A percentile compares a stretch with the other conserved stretches of the same genome.
Evolutionary conservation across 2,797 vertebrate genomes (phyloP).

Genomic region (Poecilia picta): DNA sequence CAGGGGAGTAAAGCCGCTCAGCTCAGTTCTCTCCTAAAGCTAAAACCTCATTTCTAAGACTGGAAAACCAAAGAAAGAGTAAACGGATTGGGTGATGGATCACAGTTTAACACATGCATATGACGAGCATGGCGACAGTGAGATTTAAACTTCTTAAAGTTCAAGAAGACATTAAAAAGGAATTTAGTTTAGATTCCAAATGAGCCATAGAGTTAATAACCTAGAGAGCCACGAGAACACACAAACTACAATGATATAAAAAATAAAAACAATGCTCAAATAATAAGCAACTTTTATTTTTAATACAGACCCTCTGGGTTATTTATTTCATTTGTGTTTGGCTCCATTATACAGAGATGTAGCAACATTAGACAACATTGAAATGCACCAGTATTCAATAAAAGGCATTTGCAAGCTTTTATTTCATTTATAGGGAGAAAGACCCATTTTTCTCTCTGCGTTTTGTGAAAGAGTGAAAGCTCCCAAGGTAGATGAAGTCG

Average conservation of each 20-base stretch:
- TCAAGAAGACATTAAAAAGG: neutral
- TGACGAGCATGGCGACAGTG: neutral
- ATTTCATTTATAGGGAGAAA: neutral
- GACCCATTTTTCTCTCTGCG: too few species aligned
- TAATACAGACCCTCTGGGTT: too few species aligned
- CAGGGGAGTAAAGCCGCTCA: neutral
- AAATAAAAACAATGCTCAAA: neutral
- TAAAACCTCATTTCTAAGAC: conserved; percentile 12
- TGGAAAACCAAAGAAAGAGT: conserved; percentile 6
- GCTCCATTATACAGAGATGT: neutral
- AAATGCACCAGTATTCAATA: neutral
- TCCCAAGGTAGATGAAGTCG: neutral
- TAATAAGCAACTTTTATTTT: neutral
- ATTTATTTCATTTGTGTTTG: neutral
- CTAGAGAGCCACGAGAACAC: neutral
- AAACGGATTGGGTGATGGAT: neutral
- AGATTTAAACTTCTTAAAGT: neutral
- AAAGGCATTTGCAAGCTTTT: neutral
- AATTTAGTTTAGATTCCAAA: neutral
- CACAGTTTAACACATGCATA: neutral
- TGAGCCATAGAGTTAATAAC: neutral
- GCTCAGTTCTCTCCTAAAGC: neutral
- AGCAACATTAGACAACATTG: neutral
- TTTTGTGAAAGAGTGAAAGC: neutral
- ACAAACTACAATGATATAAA: neutral